Base-by-base conservation (phyloP, 2,888 invertebrate species). In the Serripes groenlandicus region DNA sequence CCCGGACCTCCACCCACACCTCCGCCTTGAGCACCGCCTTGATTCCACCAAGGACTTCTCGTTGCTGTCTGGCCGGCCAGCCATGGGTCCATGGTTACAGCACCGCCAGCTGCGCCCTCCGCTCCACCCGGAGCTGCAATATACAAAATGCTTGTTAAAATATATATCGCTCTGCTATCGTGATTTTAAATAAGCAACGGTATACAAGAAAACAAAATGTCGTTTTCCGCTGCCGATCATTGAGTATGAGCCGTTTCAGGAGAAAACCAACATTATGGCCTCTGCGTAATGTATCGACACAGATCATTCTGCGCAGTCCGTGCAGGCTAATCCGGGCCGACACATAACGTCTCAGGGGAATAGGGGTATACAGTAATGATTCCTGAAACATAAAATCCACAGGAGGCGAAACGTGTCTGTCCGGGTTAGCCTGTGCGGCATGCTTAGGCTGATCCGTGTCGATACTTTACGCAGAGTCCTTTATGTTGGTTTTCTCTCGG, bases 81-180 rank as follows among this genome's bases (percentile, higher is more conserved):
- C 85, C 85, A 85, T 15, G 85, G 85, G 78, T 85, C 85, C 68
- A 77, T 78, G 23, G 82, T 80, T 28, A 75, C 75, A 11, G 80
- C 74, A 15, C 68, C 85, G 26, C 69, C 56, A 11, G 62, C 85
- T 32, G 70, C 56, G 15, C 72, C 77, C n/a, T 69, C 80, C 35
- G 74, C 78, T n/a, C 56, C 79, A 4, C 76, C 62, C 28, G 15
- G 28, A 15, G 62, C 62, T 30, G 30, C 35, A 30, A 42, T 42
- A 34, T 9, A 21, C 37, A 68, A 18, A 68, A 15, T 9, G 37
- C 11, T 7, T 42, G 7, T 42, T 42, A 11, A 42, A n/a, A n/a
- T n/a, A n/a, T n/a, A n/a, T n/a, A n/a, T n/a, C n/a, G n/a, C n/a
- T n/a, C n/a, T n/a, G n/a, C n/a, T n/a, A n/a, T n/a, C n/a, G n/a